Evolutionary conservation across 2,797 vertebrate genomes (phyloP), one percentile per base, ranked within the genome.

Genomic region (Pteronotus mesoamericanus): DNA sequence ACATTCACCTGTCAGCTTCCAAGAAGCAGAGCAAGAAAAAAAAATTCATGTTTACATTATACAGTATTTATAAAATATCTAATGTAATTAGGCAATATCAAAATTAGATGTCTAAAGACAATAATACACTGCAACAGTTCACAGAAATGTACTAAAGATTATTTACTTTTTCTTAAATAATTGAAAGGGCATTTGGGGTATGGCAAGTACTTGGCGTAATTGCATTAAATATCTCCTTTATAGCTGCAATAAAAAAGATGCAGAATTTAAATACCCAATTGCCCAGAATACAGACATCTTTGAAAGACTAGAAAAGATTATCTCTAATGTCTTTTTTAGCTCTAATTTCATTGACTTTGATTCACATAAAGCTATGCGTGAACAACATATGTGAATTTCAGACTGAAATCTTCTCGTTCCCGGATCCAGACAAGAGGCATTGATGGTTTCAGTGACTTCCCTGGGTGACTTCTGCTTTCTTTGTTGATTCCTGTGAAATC

Each of bases 331-430:
- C 72, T 74, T 29, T 72, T 96, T 85, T 69, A 57, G 44, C 21
- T 95, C 48, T 86, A 39, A 72, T 26, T 48, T 95, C 39, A n/a
- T 86, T 64, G 77, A 29, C 55, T 93, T 15, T 86, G n/a, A 78
- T 83, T 96, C 46, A 80, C 57, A 79, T 2, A 74, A 89, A 64
- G 15, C 75, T 68, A 21, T 53, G 26, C 84, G 22, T 64, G 64
- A n/a, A 15, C 44, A 72, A 71, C 32, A 22, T 72, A 90, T 91
- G 46, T 71, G 90, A 79, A 79, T 84, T 91, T 96, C 82, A 75
- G 59, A 51, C 84, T 89, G 87, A 86, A 88, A 59, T 72, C 18
- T 53, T 55, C 12, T 87, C 74, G 16, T 68, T 85, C 26, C 64
- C 61, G 75, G 37, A 51, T 55, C n/a, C 10, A 82, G 64, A 92